Evolutionary conservation across 2,888 invertebrate species (phyloP).

Genomic region (Drosophila flavopinicola): DNA sequence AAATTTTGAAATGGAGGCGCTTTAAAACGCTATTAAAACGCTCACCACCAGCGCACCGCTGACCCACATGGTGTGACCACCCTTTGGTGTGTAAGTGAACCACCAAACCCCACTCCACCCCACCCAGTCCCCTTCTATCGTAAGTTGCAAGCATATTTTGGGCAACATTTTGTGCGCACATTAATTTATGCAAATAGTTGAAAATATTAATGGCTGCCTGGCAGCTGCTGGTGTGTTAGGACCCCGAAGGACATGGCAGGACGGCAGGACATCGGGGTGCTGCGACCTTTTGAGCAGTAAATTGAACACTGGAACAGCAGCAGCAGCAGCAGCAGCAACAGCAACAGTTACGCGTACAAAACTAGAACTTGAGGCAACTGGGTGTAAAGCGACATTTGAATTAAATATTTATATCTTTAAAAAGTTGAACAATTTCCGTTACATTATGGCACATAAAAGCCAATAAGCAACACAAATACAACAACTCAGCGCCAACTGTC

Average conservation of each 20-base stretch:
- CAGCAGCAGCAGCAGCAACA: conserved; percentile 24
- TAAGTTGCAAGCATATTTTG: conserved; percentile 57
- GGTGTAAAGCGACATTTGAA: conserved; percentile 50
- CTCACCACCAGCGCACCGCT: conserved; percentile 28
- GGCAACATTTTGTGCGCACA: conserved; percentile 74
- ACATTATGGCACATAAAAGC: conserved; percentile 71
- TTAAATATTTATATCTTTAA: conserved; percentile 75
- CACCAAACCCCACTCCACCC: too few species aligned
- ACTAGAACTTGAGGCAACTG: neutral
- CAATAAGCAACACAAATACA: conserved; percentile 62
- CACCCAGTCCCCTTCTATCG: conserved; percentile 4
- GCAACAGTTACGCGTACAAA: conserved; percentile 34
- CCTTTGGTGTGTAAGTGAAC: conserved; percentile 2
- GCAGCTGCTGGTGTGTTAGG: conserved; percentile 50
- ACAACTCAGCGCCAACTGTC: conserved; percentile 37
- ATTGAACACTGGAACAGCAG: conserved; percentile 37
- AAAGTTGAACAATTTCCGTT: conserved; percentile 76
- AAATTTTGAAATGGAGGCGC: conserved; percentile 54
- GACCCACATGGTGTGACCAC: conserved; percentile 40
- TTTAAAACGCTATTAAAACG: conserved; percentile 69
- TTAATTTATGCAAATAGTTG: conserved; percentile 79
- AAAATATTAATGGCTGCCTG: conserved; percentile 72
- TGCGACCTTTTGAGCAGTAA: conserved; percentile 27
- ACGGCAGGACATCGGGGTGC: neutral
- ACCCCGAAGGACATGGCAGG: neutral